Percentiles rank a stretch among this genome's conserved stretches.
phyloP scores from a whole-genome alignment of 2,888 invertebrate genomes.

The Tridacna gigas region DNA sequence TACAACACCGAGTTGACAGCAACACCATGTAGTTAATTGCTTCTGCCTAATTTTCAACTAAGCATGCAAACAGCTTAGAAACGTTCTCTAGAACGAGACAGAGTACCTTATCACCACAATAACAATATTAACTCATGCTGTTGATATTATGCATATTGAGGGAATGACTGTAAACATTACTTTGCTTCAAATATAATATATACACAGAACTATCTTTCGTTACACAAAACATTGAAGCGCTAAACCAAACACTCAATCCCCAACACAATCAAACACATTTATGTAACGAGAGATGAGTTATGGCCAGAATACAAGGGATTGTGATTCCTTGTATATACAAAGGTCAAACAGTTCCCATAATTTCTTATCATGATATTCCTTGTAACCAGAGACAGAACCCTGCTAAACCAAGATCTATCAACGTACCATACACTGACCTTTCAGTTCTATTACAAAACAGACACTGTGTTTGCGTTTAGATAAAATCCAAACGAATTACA shows the following conservation, averaged over 20 bases:
- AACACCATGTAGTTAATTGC: neutral
- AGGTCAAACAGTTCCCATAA: neutral
- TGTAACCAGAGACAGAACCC: neutral
- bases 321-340: neutral
- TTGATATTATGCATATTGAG: slow-evolving; percentile 8
- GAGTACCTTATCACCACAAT: slow-evolving; percentile 18
- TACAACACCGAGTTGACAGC: neutral
- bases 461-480: neutral
- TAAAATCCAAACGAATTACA: neutral
- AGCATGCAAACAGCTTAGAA: neutral
- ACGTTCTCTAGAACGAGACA: neutral
- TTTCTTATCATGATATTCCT: neutral
- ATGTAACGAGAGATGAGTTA: neutral
- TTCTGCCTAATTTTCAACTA: neutral
- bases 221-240: neutral
- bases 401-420: neutral
- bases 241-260: too few relatives aligned
- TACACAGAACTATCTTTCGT: neutral
- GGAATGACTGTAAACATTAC: slow-evolving; percentile 19
- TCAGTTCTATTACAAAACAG: slow-evolving; percentile 12
- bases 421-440: slow-evolving; percentile 11
- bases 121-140: slow-evolving; percentile 5
- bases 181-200: slow-evolving; percentile 12
- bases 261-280: neutral
- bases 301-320: neutral